Evolutionary conservation across 1,140 invertebrate species (phyloP).

Genomic region (Ridgeia piscesae): DNA sequence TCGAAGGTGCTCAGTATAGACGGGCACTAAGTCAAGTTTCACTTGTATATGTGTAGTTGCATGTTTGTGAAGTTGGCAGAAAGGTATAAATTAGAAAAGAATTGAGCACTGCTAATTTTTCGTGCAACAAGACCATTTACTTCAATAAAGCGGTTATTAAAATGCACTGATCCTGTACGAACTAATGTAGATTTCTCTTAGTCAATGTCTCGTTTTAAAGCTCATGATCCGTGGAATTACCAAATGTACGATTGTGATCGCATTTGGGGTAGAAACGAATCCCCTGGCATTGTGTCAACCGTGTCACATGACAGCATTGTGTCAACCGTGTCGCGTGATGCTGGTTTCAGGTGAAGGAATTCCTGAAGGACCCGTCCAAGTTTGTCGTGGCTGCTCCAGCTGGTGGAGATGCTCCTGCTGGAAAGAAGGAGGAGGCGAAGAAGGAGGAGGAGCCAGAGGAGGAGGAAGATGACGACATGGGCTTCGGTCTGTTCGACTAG

Average conservation of each 20-base stretch:
- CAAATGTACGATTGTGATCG: not conserved
- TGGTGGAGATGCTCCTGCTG: constrained; percentile 61
- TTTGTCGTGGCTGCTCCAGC: constrained; percentile 72
- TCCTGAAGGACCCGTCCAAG: constrained; percentile 84
- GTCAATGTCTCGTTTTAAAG: not conserved
- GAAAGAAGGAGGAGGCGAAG: constrained; percentile 72
- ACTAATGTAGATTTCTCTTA: no score
- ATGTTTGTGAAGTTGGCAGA: no score
- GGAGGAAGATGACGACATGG: constrained; percentile 87
- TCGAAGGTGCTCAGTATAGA: no score
- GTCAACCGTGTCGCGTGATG: not conserved
- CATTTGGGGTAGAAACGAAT: not conserved
- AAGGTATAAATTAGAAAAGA: no score
- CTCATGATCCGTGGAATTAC: not conserved
- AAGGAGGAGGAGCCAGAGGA: constrained; percentile 75
- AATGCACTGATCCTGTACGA: no score
- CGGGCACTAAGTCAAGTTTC: no score
- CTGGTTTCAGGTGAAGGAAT: constrained; percentile 57
- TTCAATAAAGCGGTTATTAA: no score
- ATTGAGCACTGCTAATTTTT: no score
- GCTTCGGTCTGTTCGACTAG: constrained; percentile 65
- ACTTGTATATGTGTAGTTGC: no score
- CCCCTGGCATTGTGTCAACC: not conserved
- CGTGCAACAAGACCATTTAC: no score
- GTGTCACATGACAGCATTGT: not conserved